Percentiles rank a stretch among this genome's conserved stretches.
These are phyloP conservation scores for Leptoclinus maculatus DNA, from an alignment of 2,797 vertebrate genomes.

Conservation along the genomic window DNA sequence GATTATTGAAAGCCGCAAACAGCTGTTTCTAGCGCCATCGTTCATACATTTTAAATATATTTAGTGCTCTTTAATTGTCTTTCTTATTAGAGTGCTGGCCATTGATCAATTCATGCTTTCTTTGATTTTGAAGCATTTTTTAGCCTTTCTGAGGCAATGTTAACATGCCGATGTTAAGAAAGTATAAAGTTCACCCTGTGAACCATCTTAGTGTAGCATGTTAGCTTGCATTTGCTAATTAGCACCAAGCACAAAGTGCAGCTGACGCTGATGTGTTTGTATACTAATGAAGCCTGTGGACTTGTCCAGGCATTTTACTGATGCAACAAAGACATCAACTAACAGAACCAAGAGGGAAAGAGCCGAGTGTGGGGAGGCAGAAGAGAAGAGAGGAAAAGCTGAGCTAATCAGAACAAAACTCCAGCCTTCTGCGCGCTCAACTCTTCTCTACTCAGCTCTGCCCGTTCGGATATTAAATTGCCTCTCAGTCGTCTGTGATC, in stretches of 20 bases:
- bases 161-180: too few relatives aligned
- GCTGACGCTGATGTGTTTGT: too few relatives aligned
- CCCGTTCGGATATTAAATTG: slow-evolving; percentile 63
- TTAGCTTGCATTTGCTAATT: too few relatives aligned
- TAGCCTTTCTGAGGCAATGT: not conserved
- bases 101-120: too few relatives aligned
- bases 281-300: slow-evolving; percentile 8
- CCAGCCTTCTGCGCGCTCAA: slow-evolving; percentile 42
- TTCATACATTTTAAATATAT: not conserved
- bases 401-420: slow-evolving; percentile 57
- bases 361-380: slow-evolving; percentile 16
- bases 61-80: too few relatives aligned
- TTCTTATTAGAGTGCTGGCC: too few relatives aligned
- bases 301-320: not conserved
- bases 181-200: too few relatives aligned
- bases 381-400: slow-evolving; percentile 32
- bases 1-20: too few relatives aligned
- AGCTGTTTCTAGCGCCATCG: not conserved
- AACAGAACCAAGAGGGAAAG: slow-evolving; percentile 35
- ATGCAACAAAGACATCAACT: slow-evolving; percentile 25
- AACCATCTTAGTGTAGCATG: too few relatives aligned
- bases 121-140: not conserved
- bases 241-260: too few relatives aligned
- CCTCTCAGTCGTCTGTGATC: slow-evolving; percentile 64
- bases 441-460: slow-evolving; percentile 45